These are phyloP conservation scores for Hirtodrosophila confusa DNA, from an alignment of 2,888 invertebrate species.

Conservation along the genomic window DNA sequence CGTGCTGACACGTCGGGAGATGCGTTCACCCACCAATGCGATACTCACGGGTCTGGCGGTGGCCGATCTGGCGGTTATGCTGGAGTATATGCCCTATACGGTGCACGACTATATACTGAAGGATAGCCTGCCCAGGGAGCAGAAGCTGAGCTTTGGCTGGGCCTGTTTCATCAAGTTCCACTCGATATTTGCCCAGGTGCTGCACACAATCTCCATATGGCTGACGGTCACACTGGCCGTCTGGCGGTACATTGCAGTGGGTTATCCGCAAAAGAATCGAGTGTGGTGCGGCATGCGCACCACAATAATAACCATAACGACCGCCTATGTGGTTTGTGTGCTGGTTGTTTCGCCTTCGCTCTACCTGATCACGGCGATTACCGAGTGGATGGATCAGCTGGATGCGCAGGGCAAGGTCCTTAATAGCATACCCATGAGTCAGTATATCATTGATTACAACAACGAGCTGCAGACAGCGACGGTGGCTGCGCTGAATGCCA, in stretches of 20 bases:
- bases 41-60: conserved; percentile 95
- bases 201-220: conserved; percentile 96
- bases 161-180: conserved; percentile 94
- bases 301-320: conserved; percentile 90
- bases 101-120: conserved; percentile 90
- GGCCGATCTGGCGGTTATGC: conserved; percentile 96
- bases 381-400: conserved; percentile 85
- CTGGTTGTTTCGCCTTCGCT: conserved; percentile 89
- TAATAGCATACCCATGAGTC: conserved; percentile 62
- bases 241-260: conserved; percentile 95
- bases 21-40: conserved; percentile 95
- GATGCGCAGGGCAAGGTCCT: conserved; percentile 78
- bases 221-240: conserved; percentile 95
- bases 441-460: conserved; percentile 75
- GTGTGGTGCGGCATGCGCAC: conserved; percentile 92
- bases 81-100: conserved; percentile 96
- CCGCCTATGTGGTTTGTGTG: conserved; percentile 92
- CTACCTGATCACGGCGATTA: conserved; percentile 91
- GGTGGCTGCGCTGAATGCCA: conserved; percentile 51
- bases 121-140: conserved; percentile 84
- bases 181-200: conserved; percentile 94
- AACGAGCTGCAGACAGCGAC: conserved; percentile 50
- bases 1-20: conserved; percentile 94
- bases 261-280: conserved; percentile 91
- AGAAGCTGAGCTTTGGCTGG: conserved; percentile 89